Evolutionary conservation across 2,888 invertebrate genomes (phyloP).

Genomic region (Mallateleia sp.): DNA sequence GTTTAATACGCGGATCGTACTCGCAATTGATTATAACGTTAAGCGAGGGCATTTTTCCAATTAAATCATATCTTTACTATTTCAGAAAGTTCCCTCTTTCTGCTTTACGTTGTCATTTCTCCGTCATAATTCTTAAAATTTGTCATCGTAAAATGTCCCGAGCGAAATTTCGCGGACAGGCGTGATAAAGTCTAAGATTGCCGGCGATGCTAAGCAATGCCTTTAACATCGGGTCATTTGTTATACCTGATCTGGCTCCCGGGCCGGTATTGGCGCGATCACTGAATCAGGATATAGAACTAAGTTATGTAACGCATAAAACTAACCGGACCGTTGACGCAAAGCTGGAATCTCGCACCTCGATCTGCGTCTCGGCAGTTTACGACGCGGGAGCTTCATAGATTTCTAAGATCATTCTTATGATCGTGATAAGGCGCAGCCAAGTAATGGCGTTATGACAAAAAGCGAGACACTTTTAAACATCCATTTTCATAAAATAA

Average conservation of each 20-base stretch:
- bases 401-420: constrained; percentile 67
- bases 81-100: neutral
- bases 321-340: constrained; percentile 73
- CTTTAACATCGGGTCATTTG: constrained; percentile 67
- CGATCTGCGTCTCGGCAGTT: constrained; percentile 60
- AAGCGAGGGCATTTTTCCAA: constrained; percentile 4
- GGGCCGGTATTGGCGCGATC: constrained; percentile 61
- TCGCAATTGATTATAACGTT: neutral
- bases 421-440: constrained; percentile 56
- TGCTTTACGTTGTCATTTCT: neutral
- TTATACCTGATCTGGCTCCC: constrained; percentile 61
- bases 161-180: constrained; percentile 58
- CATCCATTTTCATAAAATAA: constrained; percentile 62
- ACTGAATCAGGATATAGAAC: constrained; percentile 75
- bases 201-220: constrained; percentile 64
- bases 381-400: constrained; percentile 62
- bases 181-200: constrained; percentile 69
- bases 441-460: constrained; percentile 56
- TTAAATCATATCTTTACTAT: constrained; percentile 30
- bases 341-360: constrained; percentile 68
- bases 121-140: constrained; percentile 68
- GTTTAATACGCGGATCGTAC: neutral
- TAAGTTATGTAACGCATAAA: constrained; percentile 76
- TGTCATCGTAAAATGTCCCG: constrained; percentile 59
- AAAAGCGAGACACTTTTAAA: constrained; percentile 61